Conservation (phyloP, 2,888 invertebrate genomes). For the Leptura quadrifasciata region DNA sequence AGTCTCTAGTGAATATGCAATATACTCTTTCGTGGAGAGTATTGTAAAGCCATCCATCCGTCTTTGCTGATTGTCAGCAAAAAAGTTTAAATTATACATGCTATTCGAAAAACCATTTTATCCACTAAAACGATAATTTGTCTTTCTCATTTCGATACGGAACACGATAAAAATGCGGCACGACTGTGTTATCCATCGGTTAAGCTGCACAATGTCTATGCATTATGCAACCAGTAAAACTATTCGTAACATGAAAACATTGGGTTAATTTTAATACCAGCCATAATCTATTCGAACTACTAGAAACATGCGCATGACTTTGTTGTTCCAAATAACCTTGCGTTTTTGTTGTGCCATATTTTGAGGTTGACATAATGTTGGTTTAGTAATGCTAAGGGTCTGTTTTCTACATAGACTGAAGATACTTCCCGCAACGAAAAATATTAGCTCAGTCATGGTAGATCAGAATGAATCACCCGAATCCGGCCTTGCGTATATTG, state of each 20-base stretch:
- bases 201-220: background rate
- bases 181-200: too few species aligned
- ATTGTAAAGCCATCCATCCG: too few species aligned
- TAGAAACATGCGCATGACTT: background rate
- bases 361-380: background rate
- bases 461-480: constrained; percentile 8
- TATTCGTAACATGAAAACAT: background rate
- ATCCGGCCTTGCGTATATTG: constrained; percentile 36
- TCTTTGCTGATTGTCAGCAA: too few species aligned
- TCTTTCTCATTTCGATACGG: too few species aligned
- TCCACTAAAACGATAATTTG: too few species aligned
- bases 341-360: background rate
- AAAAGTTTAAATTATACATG: too few species aligned
- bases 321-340: too few species aligned
- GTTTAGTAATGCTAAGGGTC: constrained; percentile 10
- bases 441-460: constrained; percentile 14
- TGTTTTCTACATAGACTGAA: background rate
- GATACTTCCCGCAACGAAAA: background rate
- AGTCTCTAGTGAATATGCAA: too few species aligned
- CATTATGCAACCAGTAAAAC: constrained; percentile 13
- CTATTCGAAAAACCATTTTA: too few species aligned
- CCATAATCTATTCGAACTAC: background rate
- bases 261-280: background rate
- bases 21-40: too few species aligned
- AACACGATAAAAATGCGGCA: too few species aligned